Percentiles rank a stretch among this genome's conserved stretches.
Evolutionary conservation across 1,140 invertebrate genomes (phyloP).

Genomic region (Maniola jurtina): DNA sequence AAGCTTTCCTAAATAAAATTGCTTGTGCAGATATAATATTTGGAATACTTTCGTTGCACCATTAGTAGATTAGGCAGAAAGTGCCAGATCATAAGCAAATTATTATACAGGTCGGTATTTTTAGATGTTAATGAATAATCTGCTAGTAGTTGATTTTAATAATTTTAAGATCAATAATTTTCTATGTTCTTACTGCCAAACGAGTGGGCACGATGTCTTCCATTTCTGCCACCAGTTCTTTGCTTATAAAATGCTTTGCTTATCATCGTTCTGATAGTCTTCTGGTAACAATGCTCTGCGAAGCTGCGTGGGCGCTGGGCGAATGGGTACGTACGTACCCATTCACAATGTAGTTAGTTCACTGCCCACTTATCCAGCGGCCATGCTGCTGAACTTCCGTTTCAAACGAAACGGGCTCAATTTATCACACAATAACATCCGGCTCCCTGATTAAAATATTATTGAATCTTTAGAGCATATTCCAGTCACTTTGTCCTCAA

Average conservation of each 20-base stretch:
- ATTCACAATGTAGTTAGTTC: slow-evolving; percentile 41
- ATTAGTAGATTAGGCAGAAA: too few relatives aligned
- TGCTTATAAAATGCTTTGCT: not conserved
- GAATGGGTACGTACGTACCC: not conserved
- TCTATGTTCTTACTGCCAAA: too few relatives aligned
- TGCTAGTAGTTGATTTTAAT: too few relatives aligned
- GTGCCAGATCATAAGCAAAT: too few relatives aligned
- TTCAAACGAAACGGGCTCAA: slow-evolving; percentile 41
- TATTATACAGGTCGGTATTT: too few relatives aligned
- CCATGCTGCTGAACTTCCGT: slow-evolving; percentile 52
- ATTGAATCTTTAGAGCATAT: not conserved
- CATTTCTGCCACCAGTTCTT: not conserved
- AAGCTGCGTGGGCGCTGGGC: slow-evolving; percentile 45
- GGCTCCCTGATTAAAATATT: slow-evolving; percentile 40
- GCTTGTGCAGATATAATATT: too few relatives aligned
- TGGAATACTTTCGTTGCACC: too few relatives aligned
- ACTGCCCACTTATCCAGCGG: slow-evolving; percentile 64
- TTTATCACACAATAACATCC: slow-evolving; percentile 65
- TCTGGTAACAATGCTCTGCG: slow-evolving; percentile 32
- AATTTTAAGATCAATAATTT: too few relatives aligned
- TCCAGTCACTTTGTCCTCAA: not conserved
- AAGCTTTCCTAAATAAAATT: too few relatives aligned
- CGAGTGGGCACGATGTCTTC: too few relatives aligned
- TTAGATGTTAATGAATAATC: too few relatives aligned
- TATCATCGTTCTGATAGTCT: slow-evolving; percentile 19